Evolutionary conservation across 1,140 invertebrate species (phyloP).

Genomic region (silkworm (Bombyx mori)): DNA sequence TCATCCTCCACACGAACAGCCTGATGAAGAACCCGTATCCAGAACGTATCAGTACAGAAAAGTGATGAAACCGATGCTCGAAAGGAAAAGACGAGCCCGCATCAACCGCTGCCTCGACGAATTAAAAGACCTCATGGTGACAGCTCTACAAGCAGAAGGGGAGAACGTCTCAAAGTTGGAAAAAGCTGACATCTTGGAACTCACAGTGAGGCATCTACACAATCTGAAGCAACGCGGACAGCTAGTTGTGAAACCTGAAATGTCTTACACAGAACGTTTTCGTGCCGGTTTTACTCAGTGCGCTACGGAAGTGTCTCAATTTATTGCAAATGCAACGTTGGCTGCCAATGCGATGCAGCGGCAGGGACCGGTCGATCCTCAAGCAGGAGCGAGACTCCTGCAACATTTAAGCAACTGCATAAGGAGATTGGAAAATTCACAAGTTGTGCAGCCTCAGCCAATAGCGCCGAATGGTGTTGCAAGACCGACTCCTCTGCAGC

Average conservation of each 20-base stretch:
- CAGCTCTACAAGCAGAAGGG: constrained; percentile 86
- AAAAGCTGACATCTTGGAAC: constrained; percentile 96
- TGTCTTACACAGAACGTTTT: constrained; percentile 80
- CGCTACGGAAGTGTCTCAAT: constrained; percentile 90
- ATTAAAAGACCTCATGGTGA: constrained; percentile 92
- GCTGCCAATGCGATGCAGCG: constrained; percentile 80
- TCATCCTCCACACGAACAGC: constrained; percentile 53
- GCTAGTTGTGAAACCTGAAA: constrained; percentile 79
- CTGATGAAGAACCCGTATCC: constrained; percentile 82
- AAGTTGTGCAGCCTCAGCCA: constrained; percentile 49
- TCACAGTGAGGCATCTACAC: constrained; percentile 91
- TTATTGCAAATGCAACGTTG: constrained; percentile 76
- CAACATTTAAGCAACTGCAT: constrained; percentile 87
- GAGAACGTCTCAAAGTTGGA: constrained; percentile 95
- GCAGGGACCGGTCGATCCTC: constrained; percentile 79
- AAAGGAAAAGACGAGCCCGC: constrained; percentile 90
- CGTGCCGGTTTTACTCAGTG: constrained; percentile 92
- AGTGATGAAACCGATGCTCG: constrained; percentile 96
- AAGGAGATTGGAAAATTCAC: constrained; percentile 66
- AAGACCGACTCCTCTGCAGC: constrained; percentile 49
- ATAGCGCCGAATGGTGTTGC: constrained; percentile 42
- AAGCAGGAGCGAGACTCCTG: constrained; percentile 86
- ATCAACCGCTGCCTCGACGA: constrained; percentile 95
- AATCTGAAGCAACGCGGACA: constrained; percentile 77
- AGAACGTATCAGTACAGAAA: constrained; percentile 92